Percentiles rank a stretch among this genome's conserved stretches.
Evolutionary conservation across 2,113 vertebrate genomes (phyloP).

Genomic region (Anser brachyrhynchus): DNA sequence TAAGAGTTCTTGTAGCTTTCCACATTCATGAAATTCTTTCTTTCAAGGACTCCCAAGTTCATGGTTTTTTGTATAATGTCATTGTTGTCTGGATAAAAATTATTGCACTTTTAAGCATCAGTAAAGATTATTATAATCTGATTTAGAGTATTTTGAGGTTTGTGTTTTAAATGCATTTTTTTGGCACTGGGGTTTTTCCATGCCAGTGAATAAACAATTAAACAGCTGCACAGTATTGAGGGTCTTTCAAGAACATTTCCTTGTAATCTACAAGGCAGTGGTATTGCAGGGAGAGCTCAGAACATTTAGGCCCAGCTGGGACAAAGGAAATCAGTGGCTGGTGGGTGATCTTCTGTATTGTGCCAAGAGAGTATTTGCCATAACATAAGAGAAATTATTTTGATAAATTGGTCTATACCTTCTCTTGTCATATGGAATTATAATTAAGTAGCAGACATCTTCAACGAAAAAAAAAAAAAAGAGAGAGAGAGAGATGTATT

Average conservation of each 20-base stretch:
- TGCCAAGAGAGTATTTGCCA: not conserved
- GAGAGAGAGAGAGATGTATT: not conserved
- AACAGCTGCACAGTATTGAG: not conserved
- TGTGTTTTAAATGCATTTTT: not conserved
- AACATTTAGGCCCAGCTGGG: not conserved
- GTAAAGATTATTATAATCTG: not conserved
- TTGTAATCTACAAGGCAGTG: not conserved
- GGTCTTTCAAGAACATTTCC: not conserved
- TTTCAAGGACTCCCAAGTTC: constrained; percentile 40
- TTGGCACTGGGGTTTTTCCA: not conserved
- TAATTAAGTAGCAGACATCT: not conserved
- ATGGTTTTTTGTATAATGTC: constrained; percentile 42
- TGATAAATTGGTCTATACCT: not conserved
- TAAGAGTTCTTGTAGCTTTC: constrained; percentile 32
- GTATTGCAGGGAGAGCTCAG: not conserved
- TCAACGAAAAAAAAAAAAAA: not conserved
- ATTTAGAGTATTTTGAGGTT: constrained; percentile 6
- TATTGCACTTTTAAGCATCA: constrained; percentile 2
- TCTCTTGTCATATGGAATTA: not conserved
- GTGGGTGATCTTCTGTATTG: not conserved
- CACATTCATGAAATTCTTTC: constrained; percentile 33
- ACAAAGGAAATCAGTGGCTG: not conserved
- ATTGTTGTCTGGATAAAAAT: constrained; percentile 26
- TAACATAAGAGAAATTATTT: not conserved
- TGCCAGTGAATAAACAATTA: constrained; percentile 24